Evolutionary conservation across 2,888 invertebrate genomes (phyloP).

Genomic region (Caenorhabditis plicata): DNA sequence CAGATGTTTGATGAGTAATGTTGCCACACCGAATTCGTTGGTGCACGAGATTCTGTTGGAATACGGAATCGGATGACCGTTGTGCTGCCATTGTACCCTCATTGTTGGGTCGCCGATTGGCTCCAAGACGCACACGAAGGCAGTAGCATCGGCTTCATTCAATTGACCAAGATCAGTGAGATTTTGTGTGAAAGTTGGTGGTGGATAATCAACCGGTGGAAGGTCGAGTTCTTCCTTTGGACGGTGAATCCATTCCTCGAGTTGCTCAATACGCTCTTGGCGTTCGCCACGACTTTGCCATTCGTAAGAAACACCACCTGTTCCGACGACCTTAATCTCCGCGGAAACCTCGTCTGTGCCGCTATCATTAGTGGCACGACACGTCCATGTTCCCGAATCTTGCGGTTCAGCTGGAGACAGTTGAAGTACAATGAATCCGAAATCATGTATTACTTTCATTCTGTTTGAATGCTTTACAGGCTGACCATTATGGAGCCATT

Average conservation of each 20-base stretch:
- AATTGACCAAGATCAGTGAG: conserved; percentile 79
- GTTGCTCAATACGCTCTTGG: conserved; percentile 81
- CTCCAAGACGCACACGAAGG: conserved; percentile 92
- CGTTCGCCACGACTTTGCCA: conserved; percentile 62
- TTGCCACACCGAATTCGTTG: conserved; percentile 95
- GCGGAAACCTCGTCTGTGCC: conserved; percentile 79
- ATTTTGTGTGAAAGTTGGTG: conserved; percentile 86
- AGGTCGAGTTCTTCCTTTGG: conserved; percentile 59
- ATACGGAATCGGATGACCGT: conserved; percentile 76
- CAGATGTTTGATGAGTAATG: conserved; percentile 88
- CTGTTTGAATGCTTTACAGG: conserved; percentile 73
- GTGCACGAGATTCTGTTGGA: conserved; percentile 66
- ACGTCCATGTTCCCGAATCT: conserved; percentile 83
- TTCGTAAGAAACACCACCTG: conserved; percentile 60
- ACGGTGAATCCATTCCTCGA: conserved; percentile 85
- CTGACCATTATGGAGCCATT: conserved; percentile 78
- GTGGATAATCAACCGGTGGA: conserved; percentile 58
- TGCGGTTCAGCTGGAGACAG: conserved; percentile 83
- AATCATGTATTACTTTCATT: conserved; percentile 77
- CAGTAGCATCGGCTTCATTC: conserved; percentile 61
- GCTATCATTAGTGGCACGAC: conserved; percentile 87
- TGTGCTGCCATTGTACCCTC: conserved; percentile 92
- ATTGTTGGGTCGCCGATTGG: conserved; percentile 81
- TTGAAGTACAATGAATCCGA: conserved; percentile 90
- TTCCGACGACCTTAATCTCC: conserved; percentile 51